A percentile compares a stretch with the other conserved stretches of the same genome.
phyloP scores from a whole-genome alignment of 2,113 vertebrate genomes.

The Mobula hypostoma region DNA sequence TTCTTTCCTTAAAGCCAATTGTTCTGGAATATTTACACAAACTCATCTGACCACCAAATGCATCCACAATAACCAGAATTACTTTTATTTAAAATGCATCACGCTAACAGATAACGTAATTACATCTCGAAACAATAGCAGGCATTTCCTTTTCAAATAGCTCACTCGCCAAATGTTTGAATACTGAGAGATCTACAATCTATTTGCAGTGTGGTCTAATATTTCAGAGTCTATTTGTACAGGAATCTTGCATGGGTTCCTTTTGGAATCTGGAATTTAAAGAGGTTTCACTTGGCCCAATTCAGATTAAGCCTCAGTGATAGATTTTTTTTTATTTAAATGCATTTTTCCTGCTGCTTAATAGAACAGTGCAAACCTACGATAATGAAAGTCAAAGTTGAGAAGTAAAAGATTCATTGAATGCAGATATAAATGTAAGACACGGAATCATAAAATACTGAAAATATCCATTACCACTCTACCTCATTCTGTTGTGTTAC shows the following conservation, averaged over 20 bases:
- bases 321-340: neutral
- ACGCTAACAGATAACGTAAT: neutral
- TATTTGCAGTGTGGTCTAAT: slow-evolving; percentile 7
- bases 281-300: slow-evolving; percentile 13
- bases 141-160: neutral
- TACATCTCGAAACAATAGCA: slow-evolving; percentile 2
- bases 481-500: no score
- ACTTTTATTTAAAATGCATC: neutral
- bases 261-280: slow-evolving; percentile 26
- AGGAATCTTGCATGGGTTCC: slow-evolving; percentile 8
- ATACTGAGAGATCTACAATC: neutral
- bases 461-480: no score
- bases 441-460: no score
- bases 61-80: neutral
- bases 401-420: no score
- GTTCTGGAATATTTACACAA: neutral
- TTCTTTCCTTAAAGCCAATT: neutral
- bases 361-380: neutral
- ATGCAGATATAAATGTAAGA: no score
- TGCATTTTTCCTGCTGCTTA: neutral
- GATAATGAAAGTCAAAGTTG: no score
- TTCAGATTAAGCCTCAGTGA: neutral
- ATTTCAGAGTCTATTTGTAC: slow-evolving; percentile 19
- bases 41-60: neutral
- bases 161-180: neutral